A percentile compares a stretch with the other conserved stretches of the same genome.
These are phyloP conservation scores for Temnothorax unifasciatus DNA, from an alignment of 2,888 invertebrate genomes.

Conservation along the genomic window DNA sequence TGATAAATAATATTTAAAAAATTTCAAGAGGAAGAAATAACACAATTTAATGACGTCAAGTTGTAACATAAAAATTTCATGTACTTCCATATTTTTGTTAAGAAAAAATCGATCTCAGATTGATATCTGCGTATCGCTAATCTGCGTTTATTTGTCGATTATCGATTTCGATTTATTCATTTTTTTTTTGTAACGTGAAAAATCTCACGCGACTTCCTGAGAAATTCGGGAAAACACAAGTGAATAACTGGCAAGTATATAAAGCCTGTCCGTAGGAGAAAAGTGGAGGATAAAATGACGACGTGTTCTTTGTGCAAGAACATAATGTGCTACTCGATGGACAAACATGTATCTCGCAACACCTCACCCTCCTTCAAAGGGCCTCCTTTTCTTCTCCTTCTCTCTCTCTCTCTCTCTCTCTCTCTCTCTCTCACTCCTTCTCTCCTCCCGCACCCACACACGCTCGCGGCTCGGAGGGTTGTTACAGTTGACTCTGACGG, in stretches of 20 bases:
- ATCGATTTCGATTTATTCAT: neutral
- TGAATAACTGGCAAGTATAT: conserved; percentile 7
- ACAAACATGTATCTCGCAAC: conserved; percentile 22
- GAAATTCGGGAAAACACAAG: conserved; percentile 2
- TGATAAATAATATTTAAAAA: neutral
- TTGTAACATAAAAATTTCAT: neutral
- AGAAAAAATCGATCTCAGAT: neutral
- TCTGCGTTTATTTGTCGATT: neutral
- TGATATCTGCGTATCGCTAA: neutral
- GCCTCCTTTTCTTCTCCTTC: neutral
- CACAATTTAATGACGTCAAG: neutral
- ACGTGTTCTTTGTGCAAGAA: conserved; percentile 26
- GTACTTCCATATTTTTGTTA: neutral
- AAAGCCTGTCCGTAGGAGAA: neutral
- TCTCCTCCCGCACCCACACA: conserved; percentile 60
- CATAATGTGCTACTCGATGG: conserved; percentile 26
- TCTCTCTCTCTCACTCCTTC: neutral
- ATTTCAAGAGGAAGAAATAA: neutral
- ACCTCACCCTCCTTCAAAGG: conserved; percentile 12
- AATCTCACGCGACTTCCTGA: neutral
- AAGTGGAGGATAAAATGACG: conserved; percentile 4
- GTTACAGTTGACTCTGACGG: conserved; percentile 78
- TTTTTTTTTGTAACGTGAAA: neutral
- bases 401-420: conserved; percentile 5
- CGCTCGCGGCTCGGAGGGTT: conserved; percentile 71